phyloP scores from a whole-genome alignment of 2,797 vertebrate genomes.

The Parauchenoglanis ngamensis region DNA sequence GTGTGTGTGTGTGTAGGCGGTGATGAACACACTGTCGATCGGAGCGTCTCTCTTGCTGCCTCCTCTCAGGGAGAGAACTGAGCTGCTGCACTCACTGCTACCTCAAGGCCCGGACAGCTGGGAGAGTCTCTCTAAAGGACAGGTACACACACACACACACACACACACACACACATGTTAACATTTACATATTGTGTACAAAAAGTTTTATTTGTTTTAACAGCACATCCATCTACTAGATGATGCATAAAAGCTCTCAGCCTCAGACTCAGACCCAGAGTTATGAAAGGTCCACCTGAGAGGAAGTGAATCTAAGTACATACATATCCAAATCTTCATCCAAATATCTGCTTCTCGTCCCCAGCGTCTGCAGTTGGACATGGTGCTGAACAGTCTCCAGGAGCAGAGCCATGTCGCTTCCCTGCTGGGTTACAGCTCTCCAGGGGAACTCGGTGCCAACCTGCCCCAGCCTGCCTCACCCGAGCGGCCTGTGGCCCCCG shows the following conservation, averaged over 20 bases:
- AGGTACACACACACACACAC: constrained; percentile 64
- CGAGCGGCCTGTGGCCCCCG: constrained; percentile 61
- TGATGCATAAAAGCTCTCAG: background rate
- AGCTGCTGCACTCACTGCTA: constrained; percentile 81
- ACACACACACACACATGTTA: background rate
- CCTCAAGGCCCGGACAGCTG: constrained; percentile 83
- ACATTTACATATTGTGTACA: background rate
- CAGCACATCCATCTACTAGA: background rate
- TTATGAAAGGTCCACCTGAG: background rate
- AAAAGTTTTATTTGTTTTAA: background rate
- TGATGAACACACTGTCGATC: constrained; percentile 80
- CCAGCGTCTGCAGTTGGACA: constrained; percentile 81
- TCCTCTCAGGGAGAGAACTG: constrained; percentile 81
- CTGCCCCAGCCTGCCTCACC: constrained; percentile 65
- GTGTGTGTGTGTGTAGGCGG: constrained; percentile 69
- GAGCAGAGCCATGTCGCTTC: constrained; percentile 82
- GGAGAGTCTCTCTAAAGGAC: constrained; percentile 82
- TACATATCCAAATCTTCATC: background rate
- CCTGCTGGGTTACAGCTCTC: constrained; percentile 79
- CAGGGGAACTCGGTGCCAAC: constrained; percentile 72
- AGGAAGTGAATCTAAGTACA: background rate
- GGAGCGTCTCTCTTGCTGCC: constrained; percentile 81
- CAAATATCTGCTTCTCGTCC: constrained; percentile 2
- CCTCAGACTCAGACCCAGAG: background rate
- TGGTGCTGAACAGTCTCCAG: constrained; percentile 84